A percentile compares a stretch with the other conserved stretches of the same genome.
Conservation (phyloP, 2,797 vertebrate genomes). For the Gallinago nigripennis region DNA sequence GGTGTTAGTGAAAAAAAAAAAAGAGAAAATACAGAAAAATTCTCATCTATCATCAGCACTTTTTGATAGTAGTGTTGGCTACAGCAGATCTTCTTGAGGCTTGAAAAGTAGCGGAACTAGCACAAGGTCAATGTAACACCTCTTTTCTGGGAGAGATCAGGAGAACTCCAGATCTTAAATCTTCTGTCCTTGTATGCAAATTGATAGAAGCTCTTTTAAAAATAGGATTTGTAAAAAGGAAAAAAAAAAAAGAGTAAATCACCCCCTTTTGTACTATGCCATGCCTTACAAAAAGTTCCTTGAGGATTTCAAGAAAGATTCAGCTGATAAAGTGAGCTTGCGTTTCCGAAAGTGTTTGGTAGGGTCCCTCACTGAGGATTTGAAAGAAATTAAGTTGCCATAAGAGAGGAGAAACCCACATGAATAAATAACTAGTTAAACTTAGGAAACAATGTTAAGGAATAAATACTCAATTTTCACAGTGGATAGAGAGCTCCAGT, state of each 20-base stretch:
- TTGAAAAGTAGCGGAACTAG: neutral
- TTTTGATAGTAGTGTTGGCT: neutral
- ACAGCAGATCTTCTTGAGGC: neutral
- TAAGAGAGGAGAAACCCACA: neutral
- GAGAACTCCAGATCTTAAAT: neutral
- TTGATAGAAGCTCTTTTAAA: neutral
- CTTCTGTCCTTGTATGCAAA: neutral
- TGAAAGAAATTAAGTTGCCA: neutral
- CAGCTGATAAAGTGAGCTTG: neutral
- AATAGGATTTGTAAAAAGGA: neutral
- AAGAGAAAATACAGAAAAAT: neutral
- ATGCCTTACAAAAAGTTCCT: neutral
- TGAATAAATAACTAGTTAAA: constrained; percentile 5
- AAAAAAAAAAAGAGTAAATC: neutral
- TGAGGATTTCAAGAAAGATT: neutral
- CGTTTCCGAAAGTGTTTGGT: neutral
- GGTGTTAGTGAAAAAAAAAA: neutral
- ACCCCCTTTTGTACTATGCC: neutral
- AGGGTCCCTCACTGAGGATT: neutral
- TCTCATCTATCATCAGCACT: neutral
- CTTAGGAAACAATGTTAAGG: neutral
- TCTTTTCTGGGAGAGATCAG: neutral
- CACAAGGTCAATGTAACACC: neutral
- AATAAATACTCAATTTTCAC: neutral
- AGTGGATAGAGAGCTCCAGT: neutral